Base-by-base conservation (phyloP, 2,888 invertebrate species). In the Drosophila rellima region DNA sequence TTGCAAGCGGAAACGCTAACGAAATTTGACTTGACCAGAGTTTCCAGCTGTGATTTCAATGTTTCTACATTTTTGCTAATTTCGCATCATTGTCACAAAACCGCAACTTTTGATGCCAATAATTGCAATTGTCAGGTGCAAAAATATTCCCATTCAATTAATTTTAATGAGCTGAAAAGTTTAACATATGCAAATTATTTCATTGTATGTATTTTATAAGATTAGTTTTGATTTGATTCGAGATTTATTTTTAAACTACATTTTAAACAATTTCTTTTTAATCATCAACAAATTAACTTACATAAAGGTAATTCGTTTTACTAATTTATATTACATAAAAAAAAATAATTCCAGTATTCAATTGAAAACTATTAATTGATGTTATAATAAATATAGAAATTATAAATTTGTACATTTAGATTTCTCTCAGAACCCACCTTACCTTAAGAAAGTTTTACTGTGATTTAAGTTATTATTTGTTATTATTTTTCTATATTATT, bases 141-240 rank as follows among this genome's bases (percentile, higher is more conserved):
- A 69, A 74, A 61, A 57, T 50, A 52, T 74, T 63, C 39, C 31
- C 81, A 55, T 39, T 20, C 37, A 70, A 68, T 67, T 54, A 48
- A 31, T 66, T 52, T 81, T 62, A 76, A 82, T 66, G 70, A 62
- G 67, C 65, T 66, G 52, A 37, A 67, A 71, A 61, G 70, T n/a
- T 4, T 13, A 2, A 33, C 13, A 39, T 39, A 59, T 68, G 47
- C 60, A 51, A 62, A 62, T 63, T 45, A 63, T 31, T 48, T 45
- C 31, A 15, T 65, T 50, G 15, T 23, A n/a, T 20, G 13, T 11
- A 39, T 6, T 18, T 13, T 33, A 33, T n/a, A n/a, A n/a, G n/a
- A n/a, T n/a, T n/a, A n/a, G n/a, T n/a, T n/a, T n/a, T n/a, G n/a
- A n/a, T n/a, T n/a, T n/a, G n/a, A n/a, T n/a, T 31, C 17, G 15